Evolutionary conservation across 2,888 invertebrate species (phyloP).

Genomic region (Koerneria pararmatus): DNA sequence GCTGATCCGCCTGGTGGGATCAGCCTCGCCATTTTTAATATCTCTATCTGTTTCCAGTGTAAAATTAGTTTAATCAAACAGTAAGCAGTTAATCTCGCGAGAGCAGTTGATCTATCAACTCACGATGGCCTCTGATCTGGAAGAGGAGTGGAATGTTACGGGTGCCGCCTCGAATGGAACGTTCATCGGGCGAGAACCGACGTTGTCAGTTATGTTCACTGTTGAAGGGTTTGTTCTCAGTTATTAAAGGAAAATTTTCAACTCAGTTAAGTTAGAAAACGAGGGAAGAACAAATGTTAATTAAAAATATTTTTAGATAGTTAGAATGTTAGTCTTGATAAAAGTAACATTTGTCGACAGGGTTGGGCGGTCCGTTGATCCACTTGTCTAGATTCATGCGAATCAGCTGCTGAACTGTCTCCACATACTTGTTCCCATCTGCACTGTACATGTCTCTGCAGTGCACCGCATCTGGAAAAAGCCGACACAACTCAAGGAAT

Average conservation of each 20-base stretch:
- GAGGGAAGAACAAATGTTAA: neutral
- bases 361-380: constrained; percentile 30
- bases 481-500: too few relatives aligned
- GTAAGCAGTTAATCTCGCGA: too few relatives aligned
- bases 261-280: too few relatives aligned
- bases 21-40: too few relatives aligned
- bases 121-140: neutral
- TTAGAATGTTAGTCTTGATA: neutral
- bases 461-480: too few relatives aligned
- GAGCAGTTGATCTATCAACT: too few relatives aligned
- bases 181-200: constrained; percentile 17
- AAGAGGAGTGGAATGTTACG: neutral
- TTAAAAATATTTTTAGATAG: constrained; percentile 1
- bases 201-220: constrained; percentile 19
- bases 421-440: constrained; percentile 22
- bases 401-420: constrained; percentile 30
- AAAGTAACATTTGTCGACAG: neutral
- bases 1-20: too few relatives aligned
- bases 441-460: too few relatives aligned
- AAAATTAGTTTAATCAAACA: too few relatives aligned
- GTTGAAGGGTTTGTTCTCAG: too few relatives aligned
- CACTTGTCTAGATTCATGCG: constrained; percentile 34
- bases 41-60: too few relatives aligned
- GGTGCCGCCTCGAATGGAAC: neutral
- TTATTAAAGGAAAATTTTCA: too few relatives aligned